Percentiles rank a stretch among this genome's conserved stretches.
phyloP scores from a whole-genome alignment of 2,888 invertebrate genomes.

The Sisyra terminalis region DNA sequence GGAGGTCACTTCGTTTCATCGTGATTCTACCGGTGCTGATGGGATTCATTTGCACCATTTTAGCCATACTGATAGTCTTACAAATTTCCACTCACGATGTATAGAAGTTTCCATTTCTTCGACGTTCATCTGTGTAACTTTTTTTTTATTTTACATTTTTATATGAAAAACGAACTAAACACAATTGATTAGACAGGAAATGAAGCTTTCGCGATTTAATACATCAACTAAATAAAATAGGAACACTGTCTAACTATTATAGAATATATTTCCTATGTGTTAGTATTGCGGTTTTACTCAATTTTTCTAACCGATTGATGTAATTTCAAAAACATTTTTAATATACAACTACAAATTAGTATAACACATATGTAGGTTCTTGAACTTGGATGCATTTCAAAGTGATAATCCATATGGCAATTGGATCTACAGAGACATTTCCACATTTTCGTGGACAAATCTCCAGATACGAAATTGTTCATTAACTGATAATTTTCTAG shows the following conservation, averaged over 20 bases:
- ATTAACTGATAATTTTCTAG: conserved; percentile 1
- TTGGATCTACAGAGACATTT: too few species aligned
- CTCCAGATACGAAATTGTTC: neutral
- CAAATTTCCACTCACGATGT: conserved; percentile 20
- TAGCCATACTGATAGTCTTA: conserved; percentile 55
- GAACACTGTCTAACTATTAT: too few species aligned
- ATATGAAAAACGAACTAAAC: neutral
- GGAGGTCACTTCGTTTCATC: conserved; percentile 51
- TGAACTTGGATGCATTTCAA: too few species aligned
- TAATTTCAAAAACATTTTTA: too few species aligned
- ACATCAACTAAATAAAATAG: neutral
- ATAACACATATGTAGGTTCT: too few species aligned
- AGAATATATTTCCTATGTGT: too few species aligned
- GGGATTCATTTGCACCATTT: conserved; percentile 56
- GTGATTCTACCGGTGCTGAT: conserved; percentile 55
- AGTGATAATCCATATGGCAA: too few species aligned
- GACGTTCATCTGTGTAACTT: neutral
- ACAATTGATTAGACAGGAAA: neutral
- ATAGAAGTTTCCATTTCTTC: neutral
- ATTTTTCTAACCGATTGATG: too few species aligned
- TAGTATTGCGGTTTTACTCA: too few species aligned
- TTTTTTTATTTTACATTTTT: conserved; percentile 3
- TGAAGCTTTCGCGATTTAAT: conserved; percentile 5
- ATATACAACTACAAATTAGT: too few species aligned
- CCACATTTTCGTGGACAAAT: neutral